A percentile compares a stretch with the other conserved stretches of the same genome.
phyloP scores from a whole-genome alignment of 2,797 vertebrate genomes.

The Trichosurus vulpecula region DNA sequence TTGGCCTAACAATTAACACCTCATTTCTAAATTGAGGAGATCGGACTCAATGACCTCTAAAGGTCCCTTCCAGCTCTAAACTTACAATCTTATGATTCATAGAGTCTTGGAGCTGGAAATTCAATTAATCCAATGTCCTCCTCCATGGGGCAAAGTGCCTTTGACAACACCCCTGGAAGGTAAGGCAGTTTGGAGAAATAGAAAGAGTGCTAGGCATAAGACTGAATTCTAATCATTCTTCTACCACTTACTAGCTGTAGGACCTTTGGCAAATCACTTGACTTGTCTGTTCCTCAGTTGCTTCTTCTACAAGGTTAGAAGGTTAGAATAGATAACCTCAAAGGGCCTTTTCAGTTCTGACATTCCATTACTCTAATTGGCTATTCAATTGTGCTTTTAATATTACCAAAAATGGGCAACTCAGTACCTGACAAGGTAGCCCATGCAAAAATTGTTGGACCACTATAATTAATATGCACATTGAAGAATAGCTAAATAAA shows the following conservation, averaged over 20 bases:
- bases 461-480: neutral
- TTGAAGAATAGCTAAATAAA: neutral
- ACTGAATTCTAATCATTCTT: neutral
- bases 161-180: neutral
- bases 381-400: neutral
- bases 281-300: neutral
- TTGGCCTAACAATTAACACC: neutral
- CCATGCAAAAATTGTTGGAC: neutral
- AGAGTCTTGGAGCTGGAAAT: neutral
- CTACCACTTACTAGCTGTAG: neutral
- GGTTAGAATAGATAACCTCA: neutral
- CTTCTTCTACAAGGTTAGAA: neutral
- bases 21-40: neutral
- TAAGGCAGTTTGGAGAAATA: neutral
- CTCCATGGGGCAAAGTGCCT: neutral
- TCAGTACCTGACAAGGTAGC: neutral
- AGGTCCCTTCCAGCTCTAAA: neutral
- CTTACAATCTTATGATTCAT: neutral
- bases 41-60: neutral
- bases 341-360: neutral
- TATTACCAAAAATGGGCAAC: neutral
- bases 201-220: neutral
- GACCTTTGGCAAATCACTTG: neutral
- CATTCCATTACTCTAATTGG: neutral
- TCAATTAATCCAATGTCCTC: neutral